A percentile compares a stretch with the other conserved stretches of the same genome.
phyloP scores from a whole-genome alignment of 2,797 vertebrate species.

The Acanthiza pusilla region DNA sequence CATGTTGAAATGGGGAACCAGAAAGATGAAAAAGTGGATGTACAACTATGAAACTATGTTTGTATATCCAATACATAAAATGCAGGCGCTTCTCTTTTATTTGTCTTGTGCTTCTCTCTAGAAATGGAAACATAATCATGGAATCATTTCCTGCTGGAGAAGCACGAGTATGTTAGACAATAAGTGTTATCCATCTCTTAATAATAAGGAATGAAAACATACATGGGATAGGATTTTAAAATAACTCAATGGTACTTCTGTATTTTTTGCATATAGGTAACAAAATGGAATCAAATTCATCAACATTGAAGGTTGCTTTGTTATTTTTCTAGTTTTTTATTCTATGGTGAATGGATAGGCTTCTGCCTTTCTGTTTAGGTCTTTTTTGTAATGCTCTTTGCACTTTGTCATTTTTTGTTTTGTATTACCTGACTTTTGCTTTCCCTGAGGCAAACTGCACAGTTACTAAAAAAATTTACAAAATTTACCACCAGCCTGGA shows the following conservation, averaged over 20 bases:
- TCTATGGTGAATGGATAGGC: not conserved
- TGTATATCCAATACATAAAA: not conserved
- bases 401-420: not conserved
- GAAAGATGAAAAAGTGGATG: not conserved
- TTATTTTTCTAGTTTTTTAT: not conserved
- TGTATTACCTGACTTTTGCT: not conserved
- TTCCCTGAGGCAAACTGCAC: not conserved
- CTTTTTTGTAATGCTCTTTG: not conserved
- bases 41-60: not conserved
- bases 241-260: not conserved
- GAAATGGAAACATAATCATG: not conserved
- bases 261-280: not conserved
- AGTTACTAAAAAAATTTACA: not conserved
- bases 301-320: not conserved
- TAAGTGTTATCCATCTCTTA: not conserved
- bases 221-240: not conserved
- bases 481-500: not conserved
- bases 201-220: not conserved
- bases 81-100: not conserved
- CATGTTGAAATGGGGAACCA: not conserved
- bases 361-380: not conserved
- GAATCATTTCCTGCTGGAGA: not conserved
- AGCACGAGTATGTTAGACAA: not conserved
- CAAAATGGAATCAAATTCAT: not conserved
- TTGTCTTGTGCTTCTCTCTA: not conserved